Evolutionary conservation across 2,888 invertebrate genomes (phyloP).

Genomic region (Tromatobia lineatoria): DNA sequence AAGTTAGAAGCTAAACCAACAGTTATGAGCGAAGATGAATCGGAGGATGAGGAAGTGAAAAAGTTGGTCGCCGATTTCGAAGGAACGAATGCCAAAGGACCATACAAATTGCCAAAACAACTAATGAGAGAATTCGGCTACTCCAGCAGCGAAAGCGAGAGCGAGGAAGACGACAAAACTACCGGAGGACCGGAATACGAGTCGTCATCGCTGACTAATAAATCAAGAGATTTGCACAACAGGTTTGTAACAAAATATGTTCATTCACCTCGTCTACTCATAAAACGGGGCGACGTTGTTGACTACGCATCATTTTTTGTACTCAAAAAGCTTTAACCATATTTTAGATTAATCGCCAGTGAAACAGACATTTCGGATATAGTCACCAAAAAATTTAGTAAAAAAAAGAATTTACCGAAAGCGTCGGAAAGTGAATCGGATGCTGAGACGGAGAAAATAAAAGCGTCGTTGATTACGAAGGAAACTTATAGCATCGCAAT

Average conservation of each 20-base stretch:
- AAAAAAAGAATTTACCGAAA: constrained; percentile 36
- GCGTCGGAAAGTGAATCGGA: constrained; percentile 68
- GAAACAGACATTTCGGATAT: constrained; percentile 26
- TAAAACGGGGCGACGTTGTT: constrained; percentile 74
- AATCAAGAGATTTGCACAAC: constrained; percentile 78
- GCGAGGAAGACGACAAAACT: constrained; percentile 41
- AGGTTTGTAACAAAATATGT: constrained; percentile 74
- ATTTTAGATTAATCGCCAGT: constrained; percentile 72
- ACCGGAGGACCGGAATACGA: constrained; percentile 38
- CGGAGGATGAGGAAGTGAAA: constrained; percentile 61
- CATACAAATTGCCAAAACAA: constrained; percentile 70
- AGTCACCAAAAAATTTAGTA: constrained; percentile 26
- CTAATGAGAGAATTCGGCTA: constrained; percentile 72
- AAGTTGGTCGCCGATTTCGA: constrained; percentile 62
- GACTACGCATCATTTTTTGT: constrained; percentile 73
- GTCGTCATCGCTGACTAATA: constrained; percentile 66
- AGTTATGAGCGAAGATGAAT: constrained; percentile 63
- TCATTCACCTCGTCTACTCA: constrained; percentile 52
- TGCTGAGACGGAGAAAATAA: constrained; percentile 53
- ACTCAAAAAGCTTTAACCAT: constrained; percentile 17
- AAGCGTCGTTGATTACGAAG: constrained; percentile 29
- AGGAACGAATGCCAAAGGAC: constrained; percentile 57
- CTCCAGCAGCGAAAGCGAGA: constrained; percentile 73
- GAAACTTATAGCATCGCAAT: constrained; percentile 22
- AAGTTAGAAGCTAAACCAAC: constrained; percentile 49